These are phyloP conservation scores for Parelbella ahira DNA, from an alignment of 2,888 invertebrate genomes.

Conservation along the genomic window DNA sequence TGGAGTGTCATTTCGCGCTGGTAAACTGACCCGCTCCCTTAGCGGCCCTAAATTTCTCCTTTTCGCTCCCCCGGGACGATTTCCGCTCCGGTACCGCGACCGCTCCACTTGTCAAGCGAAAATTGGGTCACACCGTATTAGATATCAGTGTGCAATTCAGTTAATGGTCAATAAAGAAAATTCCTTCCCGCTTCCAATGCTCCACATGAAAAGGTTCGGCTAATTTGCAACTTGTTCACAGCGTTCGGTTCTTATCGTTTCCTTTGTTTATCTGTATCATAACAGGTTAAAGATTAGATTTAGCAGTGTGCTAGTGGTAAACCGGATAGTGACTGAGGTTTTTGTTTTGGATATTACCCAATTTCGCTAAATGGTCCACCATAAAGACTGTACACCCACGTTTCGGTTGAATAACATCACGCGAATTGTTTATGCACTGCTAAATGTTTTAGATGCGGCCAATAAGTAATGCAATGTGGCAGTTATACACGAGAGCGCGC, in stretches of 20 bases:
- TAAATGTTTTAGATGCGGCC: conserved; percentile 14
- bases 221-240: no score
- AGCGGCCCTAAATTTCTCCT: conserved; percentile 51
- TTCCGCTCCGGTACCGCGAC: conserved; percentile 44
- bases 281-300: no score
- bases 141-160: conserved; percentile 54
- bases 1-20: conserved; percentile 9
- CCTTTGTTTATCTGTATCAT: no score
- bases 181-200: no score
- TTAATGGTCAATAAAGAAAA: conserved; percentile 43
- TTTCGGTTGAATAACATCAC: no score
- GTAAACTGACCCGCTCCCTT: conserved; percentile 35
- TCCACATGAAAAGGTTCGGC: no score
- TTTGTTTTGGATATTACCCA: no score
- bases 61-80: conserved; percentile 53
- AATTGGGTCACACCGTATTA: conserved; percentile 70
- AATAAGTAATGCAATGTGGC: conserved; percentile 30
- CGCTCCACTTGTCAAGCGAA: conserved; percentile 53
- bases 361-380: no score
- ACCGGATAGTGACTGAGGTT: no score
- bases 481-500: conserved; percentile 39
- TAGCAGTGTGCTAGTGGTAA: no score
- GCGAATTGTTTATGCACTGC: conserved; percentile 3
- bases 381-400: no score
- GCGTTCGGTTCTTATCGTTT: no score